Evolutionary conservation across 2,888 invertebrate species (phyloP).

Genomic region (Dione juno): DNA sequence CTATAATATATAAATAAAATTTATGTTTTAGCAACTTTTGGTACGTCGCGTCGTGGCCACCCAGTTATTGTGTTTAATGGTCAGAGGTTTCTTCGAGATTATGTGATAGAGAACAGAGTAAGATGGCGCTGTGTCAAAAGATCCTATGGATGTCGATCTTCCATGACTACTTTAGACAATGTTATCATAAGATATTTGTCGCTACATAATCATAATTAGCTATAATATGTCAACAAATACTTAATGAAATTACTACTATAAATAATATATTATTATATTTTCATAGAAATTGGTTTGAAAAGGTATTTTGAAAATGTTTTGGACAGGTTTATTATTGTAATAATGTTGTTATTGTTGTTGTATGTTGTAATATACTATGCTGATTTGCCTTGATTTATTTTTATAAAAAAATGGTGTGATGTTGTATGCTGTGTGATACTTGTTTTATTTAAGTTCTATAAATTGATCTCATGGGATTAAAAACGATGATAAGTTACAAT

Average conservation of each 20-base stretch:
- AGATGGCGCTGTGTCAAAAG: slow-evolving; percentile 57
- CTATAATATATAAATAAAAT: neutral
- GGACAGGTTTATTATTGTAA: neutral
- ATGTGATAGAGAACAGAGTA: slow-evolving; percentile 45
- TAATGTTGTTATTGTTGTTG: neutral
- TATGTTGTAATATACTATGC: neutral
- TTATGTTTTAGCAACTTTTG: slow-evolving; percentile 39
- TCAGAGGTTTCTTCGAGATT: slow-evolving; percentile 45
- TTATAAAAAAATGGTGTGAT: neutral
- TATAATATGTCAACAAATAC: too few species aligned
- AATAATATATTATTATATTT: neutral
- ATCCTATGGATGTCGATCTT: slow-evolving; percentile 49
- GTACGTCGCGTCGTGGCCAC: slow-evolving; percentile 42
- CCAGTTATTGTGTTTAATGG: slow-evolving; percentile 46
- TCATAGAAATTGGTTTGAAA: neutral
- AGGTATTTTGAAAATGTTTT: neutral
- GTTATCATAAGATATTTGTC: slow-evolving; percentile 42
- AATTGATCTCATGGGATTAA: neutral
- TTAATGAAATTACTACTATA: neutral
- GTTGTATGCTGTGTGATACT: neutral
- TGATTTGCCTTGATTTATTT: neutral
- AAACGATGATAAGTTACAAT: neutral
- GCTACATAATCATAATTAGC: slow-evolving; percentile 44
- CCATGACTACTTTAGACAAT: slow-evolving; percentile 49
- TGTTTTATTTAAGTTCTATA: neutral